Base-by-base conservation (phyloP, 2,797 vertebrate species). In the Acanthornis magna region DNA sequence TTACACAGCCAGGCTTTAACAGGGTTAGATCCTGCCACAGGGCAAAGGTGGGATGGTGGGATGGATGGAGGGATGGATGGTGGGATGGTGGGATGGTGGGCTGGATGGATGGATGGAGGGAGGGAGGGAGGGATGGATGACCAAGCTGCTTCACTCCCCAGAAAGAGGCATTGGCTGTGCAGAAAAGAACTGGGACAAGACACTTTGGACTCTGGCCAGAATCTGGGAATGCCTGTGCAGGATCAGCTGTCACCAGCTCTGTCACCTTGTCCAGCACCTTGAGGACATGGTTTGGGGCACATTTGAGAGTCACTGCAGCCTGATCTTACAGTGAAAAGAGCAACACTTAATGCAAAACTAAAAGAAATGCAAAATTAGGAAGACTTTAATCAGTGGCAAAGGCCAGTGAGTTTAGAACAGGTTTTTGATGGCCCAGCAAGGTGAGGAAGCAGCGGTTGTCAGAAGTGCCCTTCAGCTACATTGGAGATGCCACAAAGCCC, bases 81-180 rank as follows among this genome's bases (percentile, higher is more conserved):
- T n/a, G 36, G 36, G 36, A 36, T 2, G 10, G 60, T 55, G 3
- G 14, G 40, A 40, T 3, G 18, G 32, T 57, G 6, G 53, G 29
- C 32, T 19, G 30, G 50, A 27, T 9, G 34, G 34, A 66, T 2
- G 5, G 61, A 53, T 2, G 13, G 42, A 61, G 2, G 4, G 51
- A 55, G 9, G 60, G 34, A 38, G 3, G 38, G n/a, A 38, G 2
- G 29, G 23, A 51, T 1, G 10, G 61, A 65, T 0, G 9, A 38
- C 16, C 0, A 1, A 57, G 32, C 45, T 68, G 16, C n/a, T 65
- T 34, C 51, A 12, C 0, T 0, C 8, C 55, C n/a, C 1, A 0
- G 18, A 14, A 68, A 40, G 53, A 63, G 17, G 18, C 23, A 7
- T 34, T 60, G 6, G 2, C 26, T 17, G 8, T 5, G 16, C 27